Evolutionary conservation across 1,140 invertebrate genomes (phyloP), one percentile per base, ranked within the genome.

Genomic region (Drosophila athabasca): DNA sequence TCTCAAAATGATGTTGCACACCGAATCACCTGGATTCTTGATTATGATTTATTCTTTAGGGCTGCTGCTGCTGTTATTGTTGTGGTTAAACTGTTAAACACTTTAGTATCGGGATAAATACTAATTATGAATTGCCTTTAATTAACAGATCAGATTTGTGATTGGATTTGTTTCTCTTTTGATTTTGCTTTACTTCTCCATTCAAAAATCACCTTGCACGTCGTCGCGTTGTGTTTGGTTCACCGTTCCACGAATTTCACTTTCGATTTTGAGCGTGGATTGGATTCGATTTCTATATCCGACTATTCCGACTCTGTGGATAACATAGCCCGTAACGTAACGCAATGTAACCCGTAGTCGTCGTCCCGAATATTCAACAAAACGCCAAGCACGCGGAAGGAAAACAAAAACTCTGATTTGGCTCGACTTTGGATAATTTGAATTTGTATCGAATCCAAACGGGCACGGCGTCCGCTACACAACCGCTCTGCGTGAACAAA

Each of bases 211-310:
- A 49, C 64, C 54, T 64, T 75, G 55, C 61, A 79, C 51, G 64
- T 54, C 26, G 60, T 49, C 49, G 76, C 59, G 76, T 54, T 87
- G 82, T 53, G 44, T 88, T 87, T 88, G 51, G 45, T 87, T 88
- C 68, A 88, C 82, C 82, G 82, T 87, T 82, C 26, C 17, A 65
- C 45, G 46, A 83, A 78, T 87, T 88, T 88, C 78, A 87, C 82
- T 88, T 88, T 87, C 79, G 76, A 87, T 70, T 78, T 78, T 55
- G 52, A 62, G 43, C 54, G 43, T 60, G 35, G 53, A 48, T 29
- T 54, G 17, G 29, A 46, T 15, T 65, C 7, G 19, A 46, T 44
- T 62, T 44, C 31, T 57, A 52, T 41, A 59, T 22, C 55, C 68
- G 51, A 44, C 59, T 59, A 76, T 62, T 76, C 67, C 54, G 54